Evolutionary conservation across 2,113 vertebrate genomes (phyloP), one percentile per base, ranked within the genome.

Genomic region (Piprites chloris): DNA sequence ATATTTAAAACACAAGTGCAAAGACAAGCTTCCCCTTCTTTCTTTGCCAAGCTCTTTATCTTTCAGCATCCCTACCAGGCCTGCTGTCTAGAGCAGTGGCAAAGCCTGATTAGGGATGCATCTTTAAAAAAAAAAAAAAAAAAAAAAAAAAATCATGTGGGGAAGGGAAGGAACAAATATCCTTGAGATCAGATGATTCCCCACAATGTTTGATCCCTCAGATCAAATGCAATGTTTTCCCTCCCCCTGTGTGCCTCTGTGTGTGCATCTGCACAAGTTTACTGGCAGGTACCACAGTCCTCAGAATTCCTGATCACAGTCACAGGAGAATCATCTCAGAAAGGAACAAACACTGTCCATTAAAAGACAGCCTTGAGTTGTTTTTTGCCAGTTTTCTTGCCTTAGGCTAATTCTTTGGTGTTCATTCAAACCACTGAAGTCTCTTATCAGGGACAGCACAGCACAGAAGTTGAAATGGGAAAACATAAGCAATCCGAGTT

Each of bases 381-480:
- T 55, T 92, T 92, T 94, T 81, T 65, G 44, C 75, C 88, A 47
- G 44, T 68, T 94, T 90, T 86, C 81, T 93, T 78, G 83, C 96
- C 96, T 78, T 66, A 94, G 93, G 96, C 94, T 47, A 74, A 72
- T 46, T 65, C 86, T 96, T 96, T 95, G 88, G 93, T 93, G 73
- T 95, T 95, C 90, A 12, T 47, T 87, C 80, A 92, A 96, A 85
- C 85, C 83, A 93, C 82, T 91, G 90, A 96, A 95, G 90, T 92
- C 86, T 92, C 93, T 97, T 97, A 97, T 96, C 96, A 94, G 91
- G 85, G 80, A 90, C 63, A 84, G 76, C 87, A 73, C 94, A 97
- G 94, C 87, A 55, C 6, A 90, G 69, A 89, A 95, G 23, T 79
- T 81, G 77, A 95, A 96, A 95, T 66, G 47, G 76, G 67, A 94